A percentile compares a stretch with the other conserved stretches of the same genome.
These are phyloP conservation scores for Cromileptes altivelis DNA, from an alignment of 2,113 vertebrate genomes.

Conservation along the genomic window DNA sequence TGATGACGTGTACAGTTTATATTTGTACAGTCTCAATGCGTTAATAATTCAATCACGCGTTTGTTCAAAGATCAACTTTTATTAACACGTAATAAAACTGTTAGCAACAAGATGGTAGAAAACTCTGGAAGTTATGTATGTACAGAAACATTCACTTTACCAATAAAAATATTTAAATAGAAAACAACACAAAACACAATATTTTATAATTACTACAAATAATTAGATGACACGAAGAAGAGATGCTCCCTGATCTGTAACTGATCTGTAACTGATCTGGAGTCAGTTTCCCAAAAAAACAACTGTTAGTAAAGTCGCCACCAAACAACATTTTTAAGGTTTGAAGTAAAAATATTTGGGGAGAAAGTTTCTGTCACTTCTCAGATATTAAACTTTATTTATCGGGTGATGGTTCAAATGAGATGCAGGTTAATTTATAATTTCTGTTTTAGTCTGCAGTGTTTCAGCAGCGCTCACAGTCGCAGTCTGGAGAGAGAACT, in stretches of 20 bases:
- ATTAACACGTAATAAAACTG: slow-evolving; percentile 45
- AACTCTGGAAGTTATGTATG: slow-evolving; percentile 33
- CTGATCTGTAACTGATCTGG: background rate
- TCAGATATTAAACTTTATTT: too few relatives aligned
- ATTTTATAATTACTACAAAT: background rate
- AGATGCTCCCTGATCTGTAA: background rate
- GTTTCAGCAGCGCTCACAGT: too few relatives aligned
- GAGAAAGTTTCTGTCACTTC: too few relatives aligned
- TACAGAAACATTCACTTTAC: slow-evolving; percentile 35
- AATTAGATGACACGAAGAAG: slow-evolving; percentile 6
- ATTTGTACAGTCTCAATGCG: too few relatives aligned
- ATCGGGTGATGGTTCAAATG: too few relatives aligned
- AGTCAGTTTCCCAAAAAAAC: slow-evolving; percentile 1
- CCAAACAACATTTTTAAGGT: too few relatives aligned
- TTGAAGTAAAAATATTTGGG: too few relatives aligned
- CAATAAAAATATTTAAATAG: slow-evolving; percentile 53
- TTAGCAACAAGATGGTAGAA: slow-evolving; percentile 52
- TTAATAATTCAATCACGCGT: too few relatives aligned
- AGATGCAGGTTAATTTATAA: too few relatives aligned
- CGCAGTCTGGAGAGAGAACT: too few relatives aligned
- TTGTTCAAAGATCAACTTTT: slow-evolving; percentile 29
- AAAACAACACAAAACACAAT: slow-evolving; percentile 22
- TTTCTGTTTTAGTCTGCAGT: too few relatives aligned
- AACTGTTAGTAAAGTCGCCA: background rate
- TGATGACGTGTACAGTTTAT: too few relatives aligned